Conservation (phyloP, 2,888 invertebrate species). For the Drosophila antonietae region DNA sequence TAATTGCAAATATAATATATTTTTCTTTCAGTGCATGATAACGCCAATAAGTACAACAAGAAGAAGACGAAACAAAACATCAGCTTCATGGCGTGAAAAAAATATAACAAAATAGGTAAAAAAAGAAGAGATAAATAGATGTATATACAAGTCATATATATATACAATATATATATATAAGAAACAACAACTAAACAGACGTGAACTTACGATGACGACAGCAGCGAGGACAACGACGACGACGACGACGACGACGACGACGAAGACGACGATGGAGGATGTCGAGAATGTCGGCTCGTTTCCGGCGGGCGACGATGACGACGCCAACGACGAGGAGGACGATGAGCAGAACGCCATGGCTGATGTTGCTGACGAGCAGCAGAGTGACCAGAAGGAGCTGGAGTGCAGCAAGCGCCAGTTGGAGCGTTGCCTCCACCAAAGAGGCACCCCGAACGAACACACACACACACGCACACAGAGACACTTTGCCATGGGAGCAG, state of each 20-base stretch:
- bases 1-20: not conserved
- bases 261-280: slow-evolving; percentile 33
- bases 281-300: slow-evolving; percentile 55
- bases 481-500: not conserved
- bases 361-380: slow-evolving; percentile 74
- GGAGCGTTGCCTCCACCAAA: slow-evolving; percentile 60
- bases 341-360: slow-evolving; percentile 18
- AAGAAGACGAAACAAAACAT: slow-evolving; percentile 12
- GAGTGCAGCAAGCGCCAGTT: slow-evolving; percentile 3
- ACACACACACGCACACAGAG: not conserved
- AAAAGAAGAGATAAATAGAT: not conserved
- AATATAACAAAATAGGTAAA: slow-evolving; percentile 22
- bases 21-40: slow-evolving; percentile 25
- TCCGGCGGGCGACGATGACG: slow-evolving; percentile 37
- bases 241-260: slow-evolving; percentile 21
- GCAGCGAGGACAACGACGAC: slow-evolving; percentile 22
- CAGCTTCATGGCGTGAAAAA: slow-evolving; percentile 18
- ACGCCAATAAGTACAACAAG: slow-evolving; percentile 24
- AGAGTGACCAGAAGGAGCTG: slow-evolving; percentile 45
- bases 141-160: not conserved
- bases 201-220: slow-evolving; percentile 66
- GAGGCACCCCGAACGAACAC: slow-evolving; percentile 34
- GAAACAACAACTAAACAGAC: slow-evolving; percentile 30
- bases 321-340: slow-evolving; percentile 22
- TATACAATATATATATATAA: slow-evolving; percentile 9